Conservation (phyloP, 2,797 vertebrate species). For the Sebastolobus alascanus region DNA sequence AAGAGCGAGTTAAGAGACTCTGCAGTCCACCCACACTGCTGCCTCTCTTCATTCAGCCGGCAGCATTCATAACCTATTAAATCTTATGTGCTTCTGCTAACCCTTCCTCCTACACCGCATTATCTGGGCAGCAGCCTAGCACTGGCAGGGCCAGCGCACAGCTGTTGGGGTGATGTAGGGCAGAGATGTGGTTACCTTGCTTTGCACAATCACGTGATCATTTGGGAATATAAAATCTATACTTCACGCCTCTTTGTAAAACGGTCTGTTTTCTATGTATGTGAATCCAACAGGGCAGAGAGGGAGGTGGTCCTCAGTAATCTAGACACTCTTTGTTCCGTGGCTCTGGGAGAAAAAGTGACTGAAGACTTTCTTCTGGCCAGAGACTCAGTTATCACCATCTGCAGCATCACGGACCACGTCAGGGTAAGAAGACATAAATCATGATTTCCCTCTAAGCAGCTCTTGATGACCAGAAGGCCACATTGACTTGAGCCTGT, state of each 20-base stretch:
- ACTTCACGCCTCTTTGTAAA: slow-evolving; percentile 8
- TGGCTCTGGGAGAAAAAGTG: slow-evolving; percentile 90
- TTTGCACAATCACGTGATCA: slow-evolving; percentile 37
- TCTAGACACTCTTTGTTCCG: slow-evolving; percentile 91
- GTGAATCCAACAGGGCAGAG: slow-evolving; percentile 85
- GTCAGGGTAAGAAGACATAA: slow-evolving; percentile 85
- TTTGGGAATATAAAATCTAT: slow-evolving; percentile 8
- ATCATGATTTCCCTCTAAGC: background rate
- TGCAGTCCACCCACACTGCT: slow-evolving; percentile 81
- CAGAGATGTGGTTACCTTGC: slow-evolving; percentile 44
- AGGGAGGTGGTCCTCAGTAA: slow-evolving; percentile 96
- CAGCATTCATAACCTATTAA: slow-evolving; percentile 79
- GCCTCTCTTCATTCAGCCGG: slow-evolving; percentile 71
- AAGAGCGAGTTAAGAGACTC: slow-evolving; percentile 56
- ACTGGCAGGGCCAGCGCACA: slow-evolving; percentile 45
- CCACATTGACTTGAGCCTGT: background rate
- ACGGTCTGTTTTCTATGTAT: slow-evolving; percentile 24
- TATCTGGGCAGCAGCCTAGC: slow-evolving; percentile 66
- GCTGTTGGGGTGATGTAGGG: slow-evolving; percentile 39
- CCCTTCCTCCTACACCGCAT: slow-evolving; percentile 74
- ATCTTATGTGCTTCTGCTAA: slow-evolving; percentile 70
- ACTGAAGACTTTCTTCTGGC: slow-evolving; percentile 92
- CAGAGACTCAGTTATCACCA: slow-evolving; percentile 90
- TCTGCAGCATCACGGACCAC: slow-evolving; percentile 88
- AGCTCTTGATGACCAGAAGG: background rate